Evolutionary conservation across 1,140 invertebrate genomes (phyloP).

Genomic region (Cyphomyrmex costatus): DNA sequence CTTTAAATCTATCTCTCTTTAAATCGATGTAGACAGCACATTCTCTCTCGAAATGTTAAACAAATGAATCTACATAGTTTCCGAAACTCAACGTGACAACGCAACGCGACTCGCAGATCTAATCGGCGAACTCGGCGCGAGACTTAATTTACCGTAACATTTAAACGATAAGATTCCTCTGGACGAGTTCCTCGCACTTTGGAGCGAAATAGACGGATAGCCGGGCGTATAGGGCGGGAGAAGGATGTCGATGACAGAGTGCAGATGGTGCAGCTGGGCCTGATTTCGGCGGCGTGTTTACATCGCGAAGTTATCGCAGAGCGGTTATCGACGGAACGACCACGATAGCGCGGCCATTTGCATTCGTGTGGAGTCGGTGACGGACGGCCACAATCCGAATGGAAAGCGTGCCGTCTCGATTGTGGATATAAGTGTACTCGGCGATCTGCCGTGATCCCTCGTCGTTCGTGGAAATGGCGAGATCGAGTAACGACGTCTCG

Average conservation of each 20-base stretch:
- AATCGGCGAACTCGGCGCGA: background rate
- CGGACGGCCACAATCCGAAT: background rate
- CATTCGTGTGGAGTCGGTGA: slow-evolving; percentile 24
- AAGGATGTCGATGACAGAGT: background rate
- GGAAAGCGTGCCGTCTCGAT: slow-evolving; percentile 11
- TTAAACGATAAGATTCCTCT: slow-evolving; percentile 8
- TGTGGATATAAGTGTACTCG: background rate
- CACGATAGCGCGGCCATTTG: slow-evolving; percentile 53
- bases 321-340: slow-evolving; percentile 38
- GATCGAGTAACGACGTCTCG: slow-evolving; percentile 73
- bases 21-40: background rate
- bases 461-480: slow-evolving; percentile 81
- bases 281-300: slow-evolving; percentile 25
- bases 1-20: background rate
- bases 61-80: background rate
- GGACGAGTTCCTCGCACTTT: background rate
- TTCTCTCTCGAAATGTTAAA: background rate
- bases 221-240: background rate
- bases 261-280: background rate
- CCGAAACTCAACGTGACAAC: background rate
- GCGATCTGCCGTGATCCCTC: background rate
- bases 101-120: background rate
- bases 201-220: background rate
- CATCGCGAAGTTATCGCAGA: slow-evolving; percentile 11
- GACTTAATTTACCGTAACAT: slow-evolving; percentile 1